A percentile compares a stretch with the other conserved stretches of the same genome.
Conservation (phyloP, 2,113 vertebrate species). For the Rhea pennata region DNA sequence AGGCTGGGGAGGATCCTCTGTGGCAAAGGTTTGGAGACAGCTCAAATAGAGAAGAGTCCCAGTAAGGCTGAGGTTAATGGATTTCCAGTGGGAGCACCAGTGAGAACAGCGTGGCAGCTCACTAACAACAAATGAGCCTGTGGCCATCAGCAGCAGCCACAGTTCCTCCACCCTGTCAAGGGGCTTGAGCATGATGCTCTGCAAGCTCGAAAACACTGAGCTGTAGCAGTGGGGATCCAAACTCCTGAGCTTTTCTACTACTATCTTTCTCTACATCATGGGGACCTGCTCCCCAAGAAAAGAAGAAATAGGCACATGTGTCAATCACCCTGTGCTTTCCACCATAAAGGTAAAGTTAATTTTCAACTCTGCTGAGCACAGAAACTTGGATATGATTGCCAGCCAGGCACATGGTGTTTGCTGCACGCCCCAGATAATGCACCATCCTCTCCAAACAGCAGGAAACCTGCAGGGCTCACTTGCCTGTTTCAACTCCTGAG, state of each 20-base stretch:
- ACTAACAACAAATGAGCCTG: background rate
- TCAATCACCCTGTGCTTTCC: background rate
- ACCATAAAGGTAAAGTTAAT: background rate
- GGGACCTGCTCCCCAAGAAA: background rate
- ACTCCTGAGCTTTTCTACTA: background rate
- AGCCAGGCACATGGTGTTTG: background rate
- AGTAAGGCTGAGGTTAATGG: background rate
- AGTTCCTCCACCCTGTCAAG: background rate
- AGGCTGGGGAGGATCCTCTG: background rate
- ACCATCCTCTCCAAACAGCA: background rate
- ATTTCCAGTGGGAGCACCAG: background rate
- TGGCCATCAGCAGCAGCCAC: rapidly evolving
- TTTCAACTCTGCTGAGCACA: background rate
- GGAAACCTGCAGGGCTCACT: background rate
- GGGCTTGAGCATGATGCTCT: too few relatives aligned
- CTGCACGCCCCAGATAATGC: background rate
- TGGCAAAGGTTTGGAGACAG: background rate
- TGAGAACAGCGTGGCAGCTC: background rate
- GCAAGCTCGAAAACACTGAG: background rate
- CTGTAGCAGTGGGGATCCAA: background rate
- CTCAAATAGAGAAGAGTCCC: background rate
- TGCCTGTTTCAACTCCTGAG: background rate
- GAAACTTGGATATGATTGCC: background rate
- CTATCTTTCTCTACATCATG: background rate
- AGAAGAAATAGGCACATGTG: background rate